Evolutionary conservation across 2,888 invertebrate species (phyloP).

Genomic region (Rotaria magnacalcarata): DNA sequence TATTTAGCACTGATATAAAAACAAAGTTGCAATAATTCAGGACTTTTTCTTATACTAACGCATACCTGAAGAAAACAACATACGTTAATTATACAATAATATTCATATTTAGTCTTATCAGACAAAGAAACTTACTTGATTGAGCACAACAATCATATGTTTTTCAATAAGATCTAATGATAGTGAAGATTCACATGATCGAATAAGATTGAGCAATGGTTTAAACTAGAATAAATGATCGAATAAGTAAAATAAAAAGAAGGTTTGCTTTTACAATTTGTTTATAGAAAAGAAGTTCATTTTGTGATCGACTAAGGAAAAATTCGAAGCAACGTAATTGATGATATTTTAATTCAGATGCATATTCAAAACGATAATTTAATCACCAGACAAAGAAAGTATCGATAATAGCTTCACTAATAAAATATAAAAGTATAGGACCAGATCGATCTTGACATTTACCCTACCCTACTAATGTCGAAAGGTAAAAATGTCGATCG

Average conservation of each 20-base stretch:
- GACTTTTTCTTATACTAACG: conserved; percentile 62
- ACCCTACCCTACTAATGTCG: too few species aligned
- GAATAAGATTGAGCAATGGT: conserved; percentile 28
- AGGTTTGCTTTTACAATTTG: conserved; percentile 62
- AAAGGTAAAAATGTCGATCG: too few species aligned
- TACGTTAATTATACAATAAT: too few species aligned
- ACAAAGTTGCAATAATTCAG: conserved; percentile 79
- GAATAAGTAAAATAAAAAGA: conserved; percentile 77
- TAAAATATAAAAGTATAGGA: conserved; percentile 73
- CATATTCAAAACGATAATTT: conserved; percentile 69
- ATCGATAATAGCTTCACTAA: conserved; percentile 79
- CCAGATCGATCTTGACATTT: conserved; percentile 49
- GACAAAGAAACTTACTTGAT: conserved; percentile 71
- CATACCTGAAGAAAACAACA: background rate
- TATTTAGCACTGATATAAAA: conserved; percentile 68
- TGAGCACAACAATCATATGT: conserved; percentile 75
- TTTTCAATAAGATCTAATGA: conserved; percentile 70
- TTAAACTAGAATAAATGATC: conserved; percentile 62
- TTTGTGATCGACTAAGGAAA: conserved; percentile 74
- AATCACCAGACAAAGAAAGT: conserved; percentile 80
- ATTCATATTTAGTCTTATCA: too few species aligned
- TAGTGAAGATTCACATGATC: conserved; percentile 58
- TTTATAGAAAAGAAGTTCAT: conserved; percentile 78
- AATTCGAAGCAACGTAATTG: conserved; percentile 81
- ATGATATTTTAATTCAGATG: conserved; percentile 76